Base-by-base conservation (phyloP, 2,797 vertebrate species). In the Austrolebias charrua region DNA sequence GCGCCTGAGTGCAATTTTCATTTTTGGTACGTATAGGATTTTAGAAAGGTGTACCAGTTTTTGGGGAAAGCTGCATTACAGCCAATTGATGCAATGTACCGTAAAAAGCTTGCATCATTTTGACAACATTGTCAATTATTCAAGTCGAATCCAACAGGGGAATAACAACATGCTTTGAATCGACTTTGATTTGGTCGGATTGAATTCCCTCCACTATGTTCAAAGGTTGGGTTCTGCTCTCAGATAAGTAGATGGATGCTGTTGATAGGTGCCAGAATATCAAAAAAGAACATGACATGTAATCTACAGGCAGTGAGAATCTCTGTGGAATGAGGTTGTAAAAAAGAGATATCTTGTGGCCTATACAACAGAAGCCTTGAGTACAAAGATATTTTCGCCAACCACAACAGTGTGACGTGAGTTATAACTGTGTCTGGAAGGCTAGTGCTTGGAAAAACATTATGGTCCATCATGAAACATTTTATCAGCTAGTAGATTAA, bases 161-260 rank as follows among this genome's bases (percentile, higher is more conserved):
- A n/a, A 15, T 55, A 10, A 59, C 40, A 60, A 51, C 20, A 55
- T 47, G 19, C 4, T 49, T 59, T 18, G 20, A 47, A 15, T 47
- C 28, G 6, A 48, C 29, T 61, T 64, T 47, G 24, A 49, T 57
- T 56, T 64, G 14, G 24, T 16, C 45, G 16, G n/a, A 60, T 3
- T 24, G 49, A 31, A 57, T 50, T 40, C 18, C 15, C 6, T 18
- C 5, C 6, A 43, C 16, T 31, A 19, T 29, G 24, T 57, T 64
- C n/a, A 70, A 61, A 60, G 24, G 31, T 55, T 58, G 18, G 50
- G 18, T 59, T 71, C 46, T 46, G 56, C 33, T 64, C 20, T 54
- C 24, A 55, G 20, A 59, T 66, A 14, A 69, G 48, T 10, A 42
- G 35, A 50, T 10, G 29, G 28, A n/a, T 15, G 16, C 15, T 47